Base-by-base conservation (phyloP, 2,888 invertebrate genomes). In the Drosophila nigricruria region DNA sequence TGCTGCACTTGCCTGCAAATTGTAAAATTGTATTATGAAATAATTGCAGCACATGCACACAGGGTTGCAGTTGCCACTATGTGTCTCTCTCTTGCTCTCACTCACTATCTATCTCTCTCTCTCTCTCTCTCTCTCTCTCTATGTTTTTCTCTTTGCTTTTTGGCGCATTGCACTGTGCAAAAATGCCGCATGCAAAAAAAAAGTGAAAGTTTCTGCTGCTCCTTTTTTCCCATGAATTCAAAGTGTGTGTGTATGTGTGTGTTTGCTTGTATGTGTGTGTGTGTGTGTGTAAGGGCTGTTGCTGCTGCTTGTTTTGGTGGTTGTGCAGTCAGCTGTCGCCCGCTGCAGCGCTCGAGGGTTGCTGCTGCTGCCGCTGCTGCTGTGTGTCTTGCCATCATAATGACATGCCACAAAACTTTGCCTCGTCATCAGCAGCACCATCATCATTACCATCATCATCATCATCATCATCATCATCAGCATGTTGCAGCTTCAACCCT, bases 141-240 rank as follows among this genome's bases (percentile, higher is more conserved):
- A 2, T 12, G 47, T 30, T 30, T 57, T 76, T 45, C 67, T 56
- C 83, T 72, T 78, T 79, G 80, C 67, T 66, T 82, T 83, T 88
- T 87, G 82, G 82, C 88, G 82, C 82, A 83, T 88, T 83, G 88
- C 82, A 83, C 86, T 82, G 73, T 34, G 43, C 76, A 64, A 71
- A 54, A 88, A 47, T 84, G 89, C 84, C 84, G 89, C 84, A 84
- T 88, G 83, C 75, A 40, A 85, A 83, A 52, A 82, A 83, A 83
- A 83, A 83, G 82, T 83, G 86, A 86, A 86, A 86, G 86, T 86
- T 88, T 82, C 79, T 89, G 75, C 69, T 86, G 90, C 68, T 86
- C 74, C 79, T 86, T 86, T 86, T 86, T 86, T 85, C 57, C 57
- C 45, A 20, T 34, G 20, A 18, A 20, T 23, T 40, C 23, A 14